A percentile compares a stretch with the other conserved stretches of the same genome.
Conservation (phyloP, 2,888 invertebrate species). For the Nasonovia ribisnigri region DNA sequence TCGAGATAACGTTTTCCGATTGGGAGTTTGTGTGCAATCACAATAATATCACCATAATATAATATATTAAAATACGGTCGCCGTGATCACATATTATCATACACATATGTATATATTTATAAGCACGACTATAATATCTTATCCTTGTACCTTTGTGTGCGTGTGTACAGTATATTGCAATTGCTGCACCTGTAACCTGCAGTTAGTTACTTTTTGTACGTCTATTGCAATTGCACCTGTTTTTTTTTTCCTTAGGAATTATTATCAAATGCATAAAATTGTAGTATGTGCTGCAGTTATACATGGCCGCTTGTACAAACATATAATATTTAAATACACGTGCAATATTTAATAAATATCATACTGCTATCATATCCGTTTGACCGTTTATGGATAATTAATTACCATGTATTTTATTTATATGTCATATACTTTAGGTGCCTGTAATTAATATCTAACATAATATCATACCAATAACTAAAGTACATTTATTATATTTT, state of each 20-base stretch:
- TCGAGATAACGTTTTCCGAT: slow-evolving; percentile 4
- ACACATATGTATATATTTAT: not conserved
- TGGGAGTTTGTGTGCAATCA: not conserved
- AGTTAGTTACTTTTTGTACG: not conserved
- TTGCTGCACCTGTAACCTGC: slow-evolving; percentile 16
- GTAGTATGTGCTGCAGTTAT: not conserved
- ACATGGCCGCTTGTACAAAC: not conserved
- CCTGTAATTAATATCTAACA: not conserved
- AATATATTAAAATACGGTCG: not conserved
- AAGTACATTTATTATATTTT: not conserved
- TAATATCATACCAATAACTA: not conserved
- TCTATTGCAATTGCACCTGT: not conserved
- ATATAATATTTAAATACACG: not conserved
- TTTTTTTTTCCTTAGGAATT: not conserved
- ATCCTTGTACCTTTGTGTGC: slow-evolving; percentile 2
- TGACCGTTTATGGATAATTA: not conserved
- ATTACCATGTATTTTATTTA: not conserved
- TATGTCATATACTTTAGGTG: not conserved
- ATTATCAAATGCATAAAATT: not conserved
- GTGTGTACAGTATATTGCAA: not conserved
- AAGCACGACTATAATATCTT: not conserved
- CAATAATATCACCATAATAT: slow-evolving; percentile 5
- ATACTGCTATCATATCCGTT: not conserved
- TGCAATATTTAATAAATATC: not conserved
- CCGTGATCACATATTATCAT: not conserved